Evolutionary conservation across 2,113 vertebrate species (phyloP).

Genomic region (Maccullochella peelii): DNA sequence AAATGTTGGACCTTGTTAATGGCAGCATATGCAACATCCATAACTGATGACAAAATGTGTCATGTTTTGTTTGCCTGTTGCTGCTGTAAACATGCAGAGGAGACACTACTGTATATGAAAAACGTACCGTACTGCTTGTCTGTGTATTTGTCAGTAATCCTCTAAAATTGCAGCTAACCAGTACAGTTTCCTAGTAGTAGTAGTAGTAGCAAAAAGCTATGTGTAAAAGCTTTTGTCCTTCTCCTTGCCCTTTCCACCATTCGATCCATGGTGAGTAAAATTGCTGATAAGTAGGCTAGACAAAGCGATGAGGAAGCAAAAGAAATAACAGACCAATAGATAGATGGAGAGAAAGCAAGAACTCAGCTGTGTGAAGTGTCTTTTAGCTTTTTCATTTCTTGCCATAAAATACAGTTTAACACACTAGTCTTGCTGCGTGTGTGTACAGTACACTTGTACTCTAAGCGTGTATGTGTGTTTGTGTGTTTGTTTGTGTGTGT

Average conservation of each 20-base stretch:
- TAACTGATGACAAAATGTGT: constrained; percentile 15
- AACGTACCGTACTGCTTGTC: not conserved
- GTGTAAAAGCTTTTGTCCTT: not conserved
- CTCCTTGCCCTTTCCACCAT: constrained; percentile 44
- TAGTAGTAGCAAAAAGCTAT: too few species aligned
- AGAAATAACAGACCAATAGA: not conserved
- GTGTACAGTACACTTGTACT: not conserved
- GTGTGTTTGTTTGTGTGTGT: too few species aligned
- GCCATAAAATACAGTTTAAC: not conserved
- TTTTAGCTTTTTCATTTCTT: not conserved
- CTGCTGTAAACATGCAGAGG: not conserved
- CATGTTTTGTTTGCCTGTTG: not conserved
- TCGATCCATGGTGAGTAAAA: constrained; percentile 38
- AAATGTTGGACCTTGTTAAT: not conserved
- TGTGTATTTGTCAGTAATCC: not conserved
- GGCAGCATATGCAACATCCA: constrained; percentile 17
- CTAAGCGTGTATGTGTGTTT: not conserved
- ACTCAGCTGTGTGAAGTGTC: not conserved
- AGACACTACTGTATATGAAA: not conserved
- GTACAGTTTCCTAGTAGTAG: not conserved
- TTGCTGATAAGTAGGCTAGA: constrained; percentile 38
- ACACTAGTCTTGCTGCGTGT: not conserved
- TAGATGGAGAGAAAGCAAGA: not conserved
- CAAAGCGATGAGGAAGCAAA: constrained; percentile 5
- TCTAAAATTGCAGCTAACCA: not conserved